A percentile compares a stretch with the other conserved stretches of the same genome.
Evolutionary conservation across 2,888 invertebrate genomes (phyloP).

Genomic region (Drosophila buzzatii): DNA sequence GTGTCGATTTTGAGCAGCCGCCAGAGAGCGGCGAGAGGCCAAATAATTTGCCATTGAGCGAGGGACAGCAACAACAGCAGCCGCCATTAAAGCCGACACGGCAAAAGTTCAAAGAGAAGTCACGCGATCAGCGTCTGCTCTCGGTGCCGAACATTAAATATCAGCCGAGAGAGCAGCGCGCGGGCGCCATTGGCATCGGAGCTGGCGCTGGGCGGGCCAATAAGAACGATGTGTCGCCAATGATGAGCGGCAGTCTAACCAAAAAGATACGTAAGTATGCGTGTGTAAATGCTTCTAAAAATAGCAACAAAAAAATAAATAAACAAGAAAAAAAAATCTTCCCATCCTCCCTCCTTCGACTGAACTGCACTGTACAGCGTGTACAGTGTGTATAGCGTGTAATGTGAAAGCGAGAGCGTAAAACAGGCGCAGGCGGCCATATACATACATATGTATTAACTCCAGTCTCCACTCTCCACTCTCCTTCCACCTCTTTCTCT

Average conservation of each 20-base stretch:
- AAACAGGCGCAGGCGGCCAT: conserved; percentile 9
- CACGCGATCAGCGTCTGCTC: conserved; percentile 88
- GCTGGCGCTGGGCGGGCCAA: conserved; percentile 65
- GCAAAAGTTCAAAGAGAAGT: conserved; percentile 86
- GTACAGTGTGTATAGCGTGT: neutral
- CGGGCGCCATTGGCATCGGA: conserved; percentile 41
- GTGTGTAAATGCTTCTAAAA: conserved; percentile 27
- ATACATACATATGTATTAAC: neutral
- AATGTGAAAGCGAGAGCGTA: conserved; percentile 12
- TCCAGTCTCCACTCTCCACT: conserved; percentile 3
- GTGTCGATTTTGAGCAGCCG: conserved; percentile 83
- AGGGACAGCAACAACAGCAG: conserved; percentile 51
- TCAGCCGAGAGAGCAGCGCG: conserved; percentile 84
- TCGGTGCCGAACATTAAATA: conserved; percentile 92
- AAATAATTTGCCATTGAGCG: conserved; percentile 86
- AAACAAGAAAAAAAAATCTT: neutral
- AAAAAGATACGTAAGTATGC: conserved; percentile 95
- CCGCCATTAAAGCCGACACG: conserved; percentile 86
- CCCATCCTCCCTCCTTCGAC: neutral
- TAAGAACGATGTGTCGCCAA: conserved; percentile 85
- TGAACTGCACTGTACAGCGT: neutral
- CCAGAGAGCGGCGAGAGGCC: conserved; percentile 86
- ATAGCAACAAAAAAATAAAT: neutral
- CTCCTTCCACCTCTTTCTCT: neutral
- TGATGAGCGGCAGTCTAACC: conserved; percentile 91